A percentile compares a stretch with the other conserved stretches of the same genome.
Conservation (phyloP, 2,888 invertebrate genomes). For the Metellina segmentata region DNA sequence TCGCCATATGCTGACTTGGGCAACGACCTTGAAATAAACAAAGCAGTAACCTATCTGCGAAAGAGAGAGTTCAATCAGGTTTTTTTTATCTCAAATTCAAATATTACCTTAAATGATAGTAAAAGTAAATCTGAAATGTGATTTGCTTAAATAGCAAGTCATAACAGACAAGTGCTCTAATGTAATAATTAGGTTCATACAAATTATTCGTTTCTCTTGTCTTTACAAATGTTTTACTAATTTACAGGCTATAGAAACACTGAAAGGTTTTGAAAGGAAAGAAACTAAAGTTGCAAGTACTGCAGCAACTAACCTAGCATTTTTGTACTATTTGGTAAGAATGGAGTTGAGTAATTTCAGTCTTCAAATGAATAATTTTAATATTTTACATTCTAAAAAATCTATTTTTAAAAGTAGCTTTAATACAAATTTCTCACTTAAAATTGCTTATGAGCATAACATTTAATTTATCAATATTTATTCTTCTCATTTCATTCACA, state of each 20-base stretch:
- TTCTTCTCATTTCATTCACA: constrained; percentile 79
- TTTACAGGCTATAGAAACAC: constrained; percentile 88
- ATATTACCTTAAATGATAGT: neutral
- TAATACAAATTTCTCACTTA: neutral
- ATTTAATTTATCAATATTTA: neutral
- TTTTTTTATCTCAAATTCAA: constrained; percentile 1
- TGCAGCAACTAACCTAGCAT: constrained; percentile 91
- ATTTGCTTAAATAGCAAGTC: no score
- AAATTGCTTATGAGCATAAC: neutral
- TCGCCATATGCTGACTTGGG: constrained; percentile 92
- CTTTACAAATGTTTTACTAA: neutral
- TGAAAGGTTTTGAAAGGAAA: constrained; percentile 92
- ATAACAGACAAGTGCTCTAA: no score
- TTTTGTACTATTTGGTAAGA: constrained; percentile 89
- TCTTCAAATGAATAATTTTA: neutral
- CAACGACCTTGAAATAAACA: constrained; percentile 93
- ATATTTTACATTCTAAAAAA: neutral
- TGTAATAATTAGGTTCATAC: no score
- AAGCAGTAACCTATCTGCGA: constrained; percentile 91
- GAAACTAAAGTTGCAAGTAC: constrained; percentile 90
- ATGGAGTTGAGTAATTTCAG: neutral
- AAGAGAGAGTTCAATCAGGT: constrained; percentile 87
- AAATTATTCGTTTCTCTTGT: neutral
- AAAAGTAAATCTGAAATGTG: no score
- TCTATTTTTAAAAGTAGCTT: neutral